These are phyloP conservation scores for Camarhynchus parvulus DNA, from an alignment of 2,113 vertebrate species.

Conservation along the genomic window DNA sequence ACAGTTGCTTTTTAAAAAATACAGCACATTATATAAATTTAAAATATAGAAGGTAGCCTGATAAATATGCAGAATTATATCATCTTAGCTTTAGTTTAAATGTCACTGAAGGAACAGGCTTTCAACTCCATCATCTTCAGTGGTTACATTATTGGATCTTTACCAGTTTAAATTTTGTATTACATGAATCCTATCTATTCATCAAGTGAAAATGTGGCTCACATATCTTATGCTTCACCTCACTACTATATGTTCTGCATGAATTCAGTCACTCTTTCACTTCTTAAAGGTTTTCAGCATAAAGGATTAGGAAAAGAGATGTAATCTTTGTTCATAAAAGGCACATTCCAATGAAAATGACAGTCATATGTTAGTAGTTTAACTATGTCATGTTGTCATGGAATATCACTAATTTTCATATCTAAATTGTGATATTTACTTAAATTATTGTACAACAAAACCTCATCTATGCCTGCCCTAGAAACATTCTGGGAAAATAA, in stretches of 20 bases:
- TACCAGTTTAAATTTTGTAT: conserved; percentile 23
- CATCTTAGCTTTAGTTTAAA: conserved; percentile 18
- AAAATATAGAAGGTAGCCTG: neutral
- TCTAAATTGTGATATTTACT: neutral
- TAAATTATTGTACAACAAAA: neutral
- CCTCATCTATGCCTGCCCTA: neutral
- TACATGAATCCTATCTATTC: conserved; percentile 34
- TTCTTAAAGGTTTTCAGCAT: conserved; percentile 22
- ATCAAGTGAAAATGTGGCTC: conserved; percentile 35
- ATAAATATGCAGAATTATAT: conserved; percentile 1
- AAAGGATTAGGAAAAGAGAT: conserved; percentile 17
- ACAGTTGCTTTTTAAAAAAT: neutral
- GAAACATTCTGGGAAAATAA: neutral
- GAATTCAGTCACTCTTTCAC: conserved; percentile 17
- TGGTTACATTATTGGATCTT: conserved; percentile 29
- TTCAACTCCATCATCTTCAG: conserved; percentile 31
- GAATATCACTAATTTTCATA: conserved; percentile 3
- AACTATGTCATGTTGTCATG: neutral
- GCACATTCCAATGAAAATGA: neutral
- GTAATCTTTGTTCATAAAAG: conserved; percentile 8
- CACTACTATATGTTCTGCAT: neutral
- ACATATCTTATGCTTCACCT: conserved; percentile 3
- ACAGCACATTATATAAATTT: neutral
- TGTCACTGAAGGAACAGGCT: neutral
- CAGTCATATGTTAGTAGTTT: neutral